Conservation (phyloP, 2,797 vertebrate genomes). For the Clarias platycephalus region DNA sequence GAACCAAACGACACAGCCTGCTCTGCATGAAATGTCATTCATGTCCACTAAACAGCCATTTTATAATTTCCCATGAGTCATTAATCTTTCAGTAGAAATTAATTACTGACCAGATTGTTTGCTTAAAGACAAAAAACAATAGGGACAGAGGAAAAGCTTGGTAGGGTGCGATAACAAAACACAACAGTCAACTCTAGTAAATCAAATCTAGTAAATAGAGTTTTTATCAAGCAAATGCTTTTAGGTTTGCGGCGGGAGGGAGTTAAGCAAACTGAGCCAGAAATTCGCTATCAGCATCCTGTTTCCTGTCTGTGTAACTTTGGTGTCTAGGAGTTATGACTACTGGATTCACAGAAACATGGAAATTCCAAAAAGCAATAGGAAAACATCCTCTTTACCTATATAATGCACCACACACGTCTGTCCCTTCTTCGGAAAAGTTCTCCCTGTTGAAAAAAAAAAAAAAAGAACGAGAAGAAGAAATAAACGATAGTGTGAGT, state of each 20-base stretch:
- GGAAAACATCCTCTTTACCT: constrained; percentile 75
- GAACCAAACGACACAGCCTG: not conserved
- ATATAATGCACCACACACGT: constrained; percentile 98
- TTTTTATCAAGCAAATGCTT: constrained; percentile 40
- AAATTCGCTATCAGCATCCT: constrained; percentile 67
- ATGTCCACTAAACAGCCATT: not conserved
- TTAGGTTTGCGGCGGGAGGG: constrained; percentile 49
- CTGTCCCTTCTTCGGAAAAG: constrained; percentile 99
- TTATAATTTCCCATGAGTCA: constrained; percentile 14
- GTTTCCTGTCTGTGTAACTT: constrained; percentile 76
- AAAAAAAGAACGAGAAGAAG: constrained; percentile 33
- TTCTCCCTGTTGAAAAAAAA: constrained; percentile 81
- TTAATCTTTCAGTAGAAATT: constrained; percentile 24
- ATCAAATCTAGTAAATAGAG: no score
- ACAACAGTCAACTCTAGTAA: constrained; percentile 6
- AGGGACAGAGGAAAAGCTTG: constrained; percentile 17
- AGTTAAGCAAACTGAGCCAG: constrained; percentile 54
- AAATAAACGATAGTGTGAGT: constrained; percentile 25
- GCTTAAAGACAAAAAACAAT: constrained; percentile 8
- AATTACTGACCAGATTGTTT: constrained; percentile 25
- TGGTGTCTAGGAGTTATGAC: constrained; percentile 62
- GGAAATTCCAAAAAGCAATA: constrained; percentile 21
- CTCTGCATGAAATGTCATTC: not conserved
- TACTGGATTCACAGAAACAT: not conserved
- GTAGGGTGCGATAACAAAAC: constrained; percentile 7